Percentiles rank a stretch among this genome's conserved stretches.
These are phyloP conservation scores for Eubasilissa splendida DNA, from an alignment of 2,888 invertebrate genomes.

Conservation along the genomic window DNA sequence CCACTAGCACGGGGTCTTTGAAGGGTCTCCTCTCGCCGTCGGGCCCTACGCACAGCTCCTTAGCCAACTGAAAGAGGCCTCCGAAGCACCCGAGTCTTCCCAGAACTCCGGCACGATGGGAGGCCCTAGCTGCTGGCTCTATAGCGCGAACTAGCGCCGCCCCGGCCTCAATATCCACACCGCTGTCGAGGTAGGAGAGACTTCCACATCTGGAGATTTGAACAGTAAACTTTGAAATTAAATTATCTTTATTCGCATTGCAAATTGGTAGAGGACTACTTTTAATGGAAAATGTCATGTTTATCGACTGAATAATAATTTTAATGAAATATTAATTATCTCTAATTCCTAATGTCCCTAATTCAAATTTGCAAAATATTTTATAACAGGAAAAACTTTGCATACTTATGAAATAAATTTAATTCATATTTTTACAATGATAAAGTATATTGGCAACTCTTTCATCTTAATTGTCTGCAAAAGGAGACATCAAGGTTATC, in stretches of 20 bases:
- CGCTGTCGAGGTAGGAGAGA: conserved; percentile 90
- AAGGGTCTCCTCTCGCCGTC: conserved; percentile 67
- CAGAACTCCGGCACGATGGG: conserved; percentile 84
- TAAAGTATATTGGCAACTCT: too few relatives aligned
- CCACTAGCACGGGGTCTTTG: conserved; percentile 89
- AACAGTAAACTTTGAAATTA: not conserved
- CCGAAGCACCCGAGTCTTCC: conserved; percentile 94
- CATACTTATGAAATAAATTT: too few relatives aligned
- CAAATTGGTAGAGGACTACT: too few relatives aligned
- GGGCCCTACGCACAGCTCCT: conserved; percentile 68
- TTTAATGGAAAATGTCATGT: not conserved
- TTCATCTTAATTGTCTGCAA: too few relatives aligned
- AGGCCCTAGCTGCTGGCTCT: conserved; percentile 86
- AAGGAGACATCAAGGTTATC: too few relatives aligned
- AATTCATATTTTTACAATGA: too few relatives aligned
- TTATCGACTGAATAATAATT: not conserved
- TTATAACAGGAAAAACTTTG: too few relatives aligned
- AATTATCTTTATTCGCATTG: too few relatives aligned
- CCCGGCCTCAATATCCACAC: conserved; percentile 95
- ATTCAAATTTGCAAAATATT: too few relatives aligned
- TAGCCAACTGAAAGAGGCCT: conserved; percentile 90
- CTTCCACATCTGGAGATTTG: conserved; percentile 68
- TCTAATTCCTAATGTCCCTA: too few relatives aligned
- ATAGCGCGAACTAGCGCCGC: conserved; percentile 88
- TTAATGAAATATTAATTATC: not conserved